Percentiles rank a stretch among this genome's conserved stretches.
These are phyloP conservation scores for Spongilla lacustris DNA, from an alignment of 37 sponge, comb jelly and placozoan species.

Conservation along the genomic window DNA sequence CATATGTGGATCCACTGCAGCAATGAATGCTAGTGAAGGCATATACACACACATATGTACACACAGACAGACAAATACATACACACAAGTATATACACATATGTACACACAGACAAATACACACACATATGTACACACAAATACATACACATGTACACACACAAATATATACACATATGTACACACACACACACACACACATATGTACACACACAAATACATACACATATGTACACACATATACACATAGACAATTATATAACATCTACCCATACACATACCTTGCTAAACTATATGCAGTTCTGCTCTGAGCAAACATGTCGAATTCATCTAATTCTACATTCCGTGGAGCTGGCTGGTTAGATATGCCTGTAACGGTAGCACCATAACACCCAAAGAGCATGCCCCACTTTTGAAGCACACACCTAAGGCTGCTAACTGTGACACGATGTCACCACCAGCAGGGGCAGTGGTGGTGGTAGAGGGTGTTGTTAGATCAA, in stretches of 20 bases:
- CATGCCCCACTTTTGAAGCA: background rate
- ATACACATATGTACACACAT: background rate
- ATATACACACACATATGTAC: background rate
- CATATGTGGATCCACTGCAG: conserved; percentile 61
- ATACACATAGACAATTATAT: too few species aligned
- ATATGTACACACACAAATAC: background rate
- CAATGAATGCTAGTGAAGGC: background rate
- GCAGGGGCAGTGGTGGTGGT: background rate
- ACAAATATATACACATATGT: background rate
- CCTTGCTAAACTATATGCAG: conserved; percentile 40
- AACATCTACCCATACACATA: background rate
- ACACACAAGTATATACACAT: too few species aligned
- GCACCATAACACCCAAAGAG: background rate
- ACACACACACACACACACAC: background rate
- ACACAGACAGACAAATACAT: background rate
- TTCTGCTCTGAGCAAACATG: conserved; percentile 94
- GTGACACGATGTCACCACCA: conserved; percentile 45
- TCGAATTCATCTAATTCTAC: conserved; percentile 88
- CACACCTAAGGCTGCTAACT: conserved; percentile 49
- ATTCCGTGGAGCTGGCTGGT: background rate
- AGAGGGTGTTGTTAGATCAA: conserved; percentile 35
- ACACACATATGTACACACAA: background rate
- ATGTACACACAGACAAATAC: too few species aligned
- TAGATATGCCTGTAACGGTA: background rate
- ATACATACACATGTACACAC: too few species aligned